Base-by-base conservation (phyloP, 2,113 vertebrate species). In the Eidolon helvum region DNA sequence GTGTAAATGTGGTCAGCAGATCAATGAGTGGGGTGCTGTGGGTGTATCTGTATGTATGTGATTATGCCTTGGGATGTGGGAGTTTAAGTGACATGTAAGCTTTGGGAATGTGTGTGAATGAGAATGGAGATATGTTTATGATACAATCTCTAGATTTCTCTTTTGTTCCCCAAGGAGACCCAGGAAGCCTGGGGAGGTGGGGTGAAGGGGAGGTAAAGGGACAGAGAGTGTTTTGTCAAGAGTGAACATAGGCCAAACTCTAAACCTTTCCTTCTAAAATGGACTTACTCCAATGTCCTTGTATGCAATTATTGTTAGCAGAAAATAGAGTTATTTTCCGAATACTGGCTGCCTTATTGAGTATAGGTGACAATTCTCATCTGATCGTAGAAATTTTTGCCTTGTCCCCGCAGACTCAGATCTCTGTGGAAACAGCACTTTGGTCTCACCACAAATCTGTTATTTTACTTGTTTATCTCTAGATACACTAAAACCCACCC, bases 401-500 rank as follows among this genome's bases (percentile, higher is more conserved):
- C 82, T 94, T 96, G 72, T 91, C 86, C 93, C 97, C n/a, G 3
- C 55, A 38, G 84, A 92, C 65, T 97, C 86, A 43, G 87, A 85
- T 96, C 92, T 97, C 83, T 7, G 0, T 66, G 97, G 79, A 94
- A 30, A 1, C 1, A 33, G 84, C 75, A 82, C 43, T 30, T 1
- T 72, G 91, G 69, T 94, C 95, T 97, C 93, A 22, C 96, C 90
- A 90, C 83, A 92, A 86, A 96, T 93, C 93, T 95, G 40, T 83
- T 93, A 92, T 95, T 98, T 94, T 22, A 91, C 93, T 89, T 82
- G 57, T 90, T 94, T 94, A 86, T 96, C 96, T 97, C 38, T 57
- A 95, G 72, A 33, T 24, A 53, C 72, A 40, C 85, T 87, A 50
- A 94, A 91, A 93, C 92, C 92, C 88, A 59, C 94, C 74, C 24